These are phyloP conservation scores for Cirrhinus mrigala DNA, from an alignment of 2,797 vertebrate species.

Conservation along the genomic window DNA sequence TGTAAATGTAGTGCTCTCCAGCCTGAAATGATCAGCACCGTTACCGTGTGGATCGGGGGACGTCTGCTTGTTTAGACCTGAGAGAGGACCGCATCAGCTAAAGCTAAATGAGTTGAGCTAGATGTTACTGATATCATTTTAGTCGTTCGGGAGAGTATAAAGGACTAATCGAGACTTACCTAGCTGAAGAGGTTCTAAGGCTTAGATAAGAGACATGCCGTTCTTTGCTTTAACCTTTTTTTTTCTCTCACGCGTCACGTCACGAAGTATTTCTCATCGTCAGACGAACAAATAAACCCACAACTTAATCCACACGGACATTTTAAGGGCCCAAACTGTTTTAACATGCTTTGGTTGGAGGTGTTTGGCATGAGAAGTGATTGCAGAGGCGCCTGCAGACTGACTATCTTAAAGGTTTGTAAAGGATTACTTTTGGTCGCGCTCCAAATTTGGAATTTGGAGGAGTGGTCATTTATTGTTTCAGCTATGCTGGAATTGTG, in stretches of 20 bases:
- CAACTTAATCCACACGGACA: slow-evolving; percentile 56
- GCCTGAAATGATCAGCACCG: slow-evolving; percentile 46
- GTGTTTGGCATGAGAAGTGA: slow-evolving; percentile 71
- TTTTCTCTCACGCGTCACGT: slow-evolving; percentile 67
- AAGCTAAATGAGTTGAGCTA: slow-evolving; percentile 63
- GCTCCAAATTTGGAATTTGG: slow-evolving; percentile 70
- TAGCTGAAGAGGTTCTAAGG: slow-evolving; percentile 67
- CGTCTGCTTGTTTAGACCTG: slow-evolving; percentile 39
- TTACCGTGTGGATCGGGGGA: slow-evolving; percentile 44
- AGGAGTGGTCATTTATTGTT: slow-evolving; percentile 73
- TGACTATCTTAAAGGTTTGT: slow-evolving; percentile 74
- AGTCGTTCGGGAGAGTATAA: slow-evolving; percentile 67
- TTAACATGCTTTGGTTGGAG: slow-evolving; percentile 75
- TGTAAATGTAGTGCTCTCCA: slow-evolving; percentile 68
- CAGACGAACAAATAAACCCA: slow-evolving; percentile 55
- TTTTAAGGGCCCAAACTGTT: slow-evolving; percentile 74
- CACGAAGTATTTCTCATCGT: slow-evolving; percentile 62
- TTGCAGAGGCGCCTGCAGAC: slow-evolving; percentile 67
- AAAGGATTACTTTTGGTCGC: slow-evolving; percentile 66
- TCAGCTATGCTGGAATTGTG: slow-evolving; percentile 81
- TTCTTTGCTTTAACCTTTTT: slow-evolving; percentile 62
- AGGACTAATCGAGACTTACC: slow-evolving; percentile 68
- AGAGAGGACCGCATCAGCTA: slow-evolving; percentile 55
- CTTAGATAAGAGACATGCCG: slow-evolving; percentile 62
- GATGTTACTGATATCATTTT: slow-evolving; percentile 69